These are phyloP conservation scores for Riparia riparia DNA, from an alignment of 2,113 vertebrate genomes.

Conservation along the genomic window DNA sequence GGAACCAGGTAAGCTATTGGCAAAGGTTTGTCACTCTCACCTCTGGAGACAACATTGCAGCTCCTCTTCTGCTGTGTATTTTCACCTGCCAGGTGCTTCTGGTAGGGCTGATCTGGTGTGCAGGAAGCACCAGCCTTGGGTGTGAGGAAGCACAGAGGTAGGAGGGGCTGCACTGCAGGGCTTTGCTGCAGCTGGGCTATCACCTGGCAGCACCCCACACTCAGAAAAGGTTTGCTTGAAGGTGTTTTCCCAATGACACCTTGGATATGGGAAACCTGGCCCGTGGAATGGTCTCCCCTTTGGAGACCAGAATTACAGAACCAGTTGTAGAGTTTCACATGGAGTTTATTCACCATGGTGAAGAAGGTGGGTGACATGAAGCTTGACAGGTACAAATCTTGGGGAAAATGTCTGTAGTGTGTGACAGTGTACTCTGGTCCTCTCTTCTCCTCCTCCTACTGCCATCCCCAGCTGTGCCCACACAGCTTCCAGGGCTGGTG, in stretches of 20 bases:
- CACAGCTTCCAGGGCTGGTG: neutral
- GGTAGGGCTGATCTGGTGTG: neutral
- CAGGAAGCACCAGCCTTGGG: neutral
- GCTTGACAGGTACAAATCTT: neutral
- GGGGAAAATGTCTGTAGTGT: neutral
- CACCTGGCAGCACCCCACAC: neutral
- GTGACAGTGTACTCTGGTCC: neutral
- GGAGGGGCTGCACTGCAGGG: neutral
- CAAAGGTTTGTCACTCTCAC: neutral
- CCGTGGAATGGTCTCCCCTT: neutral
- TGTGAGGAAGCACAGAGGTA: neutral
- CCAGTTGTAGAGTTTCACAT: fast-evolving
- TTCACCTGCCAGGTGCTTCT: neutral
- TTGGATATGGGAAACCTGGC: neutral
- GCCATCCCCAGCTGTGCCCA: neutral
- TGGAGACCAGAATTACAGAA: neutral
- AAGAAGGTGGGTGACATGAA: neutral
- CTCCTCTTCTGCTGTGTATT: neutral
- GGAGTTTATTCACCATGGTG: neutral
- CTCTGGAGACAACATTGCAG: neutral
- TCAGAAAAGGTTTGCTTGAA: neutral
- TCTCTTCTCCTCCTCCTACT: neutral
- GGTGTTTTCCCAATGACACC: neutral
- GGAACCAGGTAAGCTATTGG: neutral
- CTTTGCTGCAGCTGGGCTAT: neutral